phyloP scores from a whole-genome alignment of 2,797 vertebrate species.

The Rhadinocentrus ornatus region DNA sequence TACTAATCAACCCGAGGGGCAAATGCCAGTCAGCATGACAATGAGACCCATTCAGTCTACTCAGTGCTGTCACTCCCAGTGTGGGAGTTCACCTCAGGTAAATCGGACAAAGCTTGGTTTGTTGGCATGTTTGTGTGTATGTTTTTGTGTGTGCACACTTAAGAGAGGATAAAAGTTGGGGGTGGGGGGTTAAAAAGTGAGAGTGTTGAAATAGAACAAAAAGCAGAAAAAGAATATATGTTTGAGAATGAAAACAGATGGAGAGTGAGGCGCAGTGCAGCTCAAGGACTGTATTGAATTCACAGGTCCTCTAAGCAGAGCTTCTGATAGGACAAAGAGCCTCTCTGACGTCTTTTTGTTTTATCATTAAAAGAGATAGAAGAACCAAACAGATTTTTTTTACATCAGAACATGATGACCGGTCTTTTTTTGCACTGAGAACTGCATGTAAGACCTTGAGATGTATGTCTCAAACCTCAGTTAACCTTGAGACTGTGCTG shows the following conservation, averaged over 20 bases:
- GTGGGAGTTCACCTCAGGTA: constrained; percentile 76
- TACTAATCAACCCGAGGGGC: constrained; percentile 65
- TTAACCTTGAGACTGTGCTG: constrained; percentile 37
- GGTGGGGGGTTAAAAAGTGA: neutral
- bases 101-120: constrained; percentile 70
- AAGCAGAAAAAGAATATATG: neutral
- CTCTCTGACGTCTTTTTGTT: constrained; percentile 46
- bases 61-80: constrained; percentile 44
- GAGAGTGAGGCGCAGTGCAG: constrained; percentile 10
- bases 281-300: constrained; percentile 54
- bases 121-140: constrained; percentile 56
- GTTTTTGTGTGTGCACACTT: constrained; percentile 34
- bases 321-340: constrained; percentile 27
- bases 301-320: constrained; percentile 20
- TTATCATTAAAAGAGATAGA: constrained; percentile 42
- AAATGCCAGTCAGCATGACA: constrained; percentile 67
- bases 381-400: constrained; percentile 31
- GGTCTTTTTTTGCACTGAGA: constrained; percentile 29
- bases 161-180: constrained; percentile 14
- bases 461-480: constrained; percentile 18
- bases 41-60: constrained; percentile 67
- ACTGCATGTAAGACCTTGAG: constrained; percentile 23
- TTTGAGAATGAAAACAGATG: constrained; percentile 38
- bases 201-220: constrained; percentile 17
- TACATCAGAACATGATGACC: constrained; percentile 30